Conservation (phyloP, 1,140 invertebrate genomes). For the Eufriesea mexicana region DNA sequence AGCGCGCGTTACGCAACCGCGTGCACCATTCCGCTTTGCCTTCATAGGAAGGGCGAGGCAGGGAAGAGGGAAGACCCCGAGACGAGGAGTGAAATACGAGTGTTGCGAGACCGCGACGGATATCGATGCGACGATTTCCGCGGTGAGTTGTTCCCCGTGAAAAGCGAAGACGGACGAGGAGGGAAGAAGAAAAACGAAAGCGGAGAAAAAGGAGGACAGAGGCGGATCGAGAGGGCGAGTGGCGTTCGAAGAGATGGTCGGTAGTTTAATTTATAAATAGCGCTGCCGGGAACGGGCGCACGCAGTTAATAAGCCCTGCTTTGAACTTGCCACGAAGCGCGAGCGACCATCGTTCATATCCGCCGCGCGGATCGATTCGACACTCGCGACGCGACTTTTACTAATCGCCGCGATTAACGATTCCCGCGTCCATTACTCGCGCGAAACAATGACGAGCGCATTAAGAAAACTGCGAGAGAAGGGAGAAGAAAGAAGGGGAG, state of each 20-base stretch:
- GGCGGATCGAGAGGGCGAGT: constrained; percentile 12
- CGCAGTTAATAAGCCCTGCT: constrained; percentile 74
- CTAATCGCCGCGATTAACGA: constrained; percentile 5
- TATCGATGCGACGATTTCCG: constrained; percentile 42
- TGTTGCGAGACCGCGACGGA: constrained; percentile 2
- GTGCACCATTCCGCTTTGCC: background rate
- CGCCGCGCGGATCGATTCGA: constrained; percentile 8
- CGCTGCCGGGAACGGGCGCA: constrained; percentile 72
- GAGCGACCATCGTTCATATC: constrained; percentile 20
- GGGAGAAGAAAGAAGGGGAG: background rate
- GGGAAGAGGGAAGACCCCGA: background rate
- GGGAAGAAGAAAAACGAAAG: background rate
- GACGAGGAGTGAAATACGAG: constrained; percentile 32
- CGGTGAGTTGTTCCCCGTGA: background rate
- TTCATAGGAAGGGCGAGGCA: background rate
- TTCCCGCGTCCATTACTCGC: too few species aligned
- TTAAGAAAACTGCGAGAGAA: background rate
- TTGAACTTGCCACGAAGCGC: constrained; percentile 38
- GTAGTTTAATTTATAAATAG: constrained; percentile 77
- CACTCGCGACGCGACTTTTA: background rate
- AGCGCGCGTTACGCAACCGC: constrained; percentile 26
- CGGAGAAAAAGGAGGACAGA: background rate
- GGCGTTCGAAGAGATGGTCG: constrained; percentile 59
- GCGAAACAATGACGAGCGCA: constrained; percentile 6
- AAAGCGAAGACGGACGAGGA: constrained; percentile 7